Evolutionary conservation across 2,113 vertebrate species (phyloP).

Genomic region (Miniopterus natalensis): DNA sequence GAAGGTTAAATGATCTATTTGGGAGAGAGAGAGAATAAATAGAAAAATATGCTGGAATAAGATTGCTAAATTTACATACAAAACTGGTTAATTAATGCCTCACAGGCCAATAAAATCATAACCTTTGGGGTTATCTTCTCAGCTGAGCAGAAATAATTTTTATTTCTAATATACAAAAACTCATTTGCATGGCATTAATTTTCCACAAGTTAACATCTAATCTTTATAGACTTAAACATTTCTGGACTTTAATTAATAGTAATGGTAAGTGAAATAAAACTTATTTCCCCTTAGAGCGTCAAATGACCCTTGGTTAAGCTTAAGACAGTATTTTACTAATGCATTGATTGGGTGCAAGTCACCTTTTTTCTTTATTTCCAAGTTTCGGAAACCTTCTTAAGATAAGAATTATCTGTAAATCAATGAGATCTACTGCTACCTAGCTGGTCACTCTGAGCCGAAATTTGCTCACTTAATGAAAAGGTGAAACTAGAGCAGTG

Average conservation of each 20-base stretch:
- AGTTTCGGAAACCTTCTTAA: constrained; percentile 31
- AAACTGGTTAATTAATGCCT: not conserved
- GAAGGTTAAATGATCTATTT: not conserved
- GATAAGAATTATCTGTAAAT: not conserved
- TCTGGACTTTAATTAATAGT: constrained; percentile 22
- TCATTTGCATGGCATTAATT: not conserved
- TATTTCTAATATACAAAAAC: constrained; percentile 42
- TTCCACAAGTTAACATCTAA: constrained; percentile 47
- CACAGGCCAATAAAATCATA: not conserved
- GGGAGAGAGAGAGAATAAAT: not conserved
- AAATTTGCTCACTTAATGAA: constrained; percentile 20
- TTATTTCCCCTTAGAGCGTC: not conserved
- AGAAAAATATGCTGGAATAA: constrained; percentile 29
- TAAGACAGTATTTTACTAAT: not conserved
- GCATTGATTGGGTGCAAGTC: not conserved
- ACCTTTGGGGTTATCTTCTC: constrained; percentile 24
- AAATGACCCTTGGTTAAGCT: not conserved
- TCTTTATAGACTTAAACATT: constrained; percentile 38
- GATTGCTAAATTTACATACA: constrained; percentile 2
- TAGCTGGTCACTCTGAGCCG: not conserved
- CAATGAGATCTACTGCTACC: not conserved
- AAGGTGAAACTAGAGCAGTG: not conserved
- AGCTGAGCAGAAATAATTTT: constrained; percentile 53
- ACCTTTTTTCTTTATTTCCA: constrained; percentile 43
- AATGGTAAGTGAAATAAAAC: constrained; percentile 30